phyloP scores from a whole-genome alignment of 1,140 invertebrate genomes.

The Ericerus pela region DNA sequence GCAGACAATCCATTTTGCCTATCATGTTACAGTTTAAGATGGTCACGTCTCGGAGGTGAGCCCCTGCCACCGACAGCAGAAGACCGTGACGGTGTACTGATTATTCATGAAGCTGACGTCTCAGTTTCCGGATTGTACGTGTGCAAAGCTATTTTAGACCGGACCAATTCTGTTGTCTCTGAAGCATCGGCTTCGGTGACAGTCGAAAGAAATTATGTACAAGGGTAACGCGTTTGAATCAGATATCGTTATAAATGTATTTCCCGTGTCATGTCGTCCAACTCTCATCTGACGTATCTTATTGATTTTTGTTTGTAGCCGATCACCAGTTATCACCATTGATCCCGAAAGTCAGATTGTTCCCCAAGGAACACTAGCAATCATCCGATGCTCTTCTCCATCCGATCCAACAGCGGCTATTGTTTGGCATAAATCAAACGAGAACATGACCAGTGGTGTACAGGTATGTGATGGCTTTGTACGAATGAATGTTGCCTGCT shows the following conservation, averaged over 20 bases:
- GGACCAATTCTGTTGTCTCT: constrained; percentile 13
- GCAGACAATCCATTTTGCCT: constrained; percentile 40
- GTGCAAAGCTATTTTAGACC: constrained; percentile 42
- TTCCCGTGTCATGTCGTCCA: background rate
- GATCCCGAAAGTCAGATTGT: constrained; percentile 51
- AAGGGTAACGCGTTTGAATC: too few relatives aligned
- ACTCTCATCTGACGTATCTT: background rate
- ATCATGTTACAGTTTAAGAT: constrained; percentile 33
- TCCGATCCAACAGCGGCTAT: constrained; percentile 48
- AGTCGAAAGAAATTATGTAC: too few relatives aligned
- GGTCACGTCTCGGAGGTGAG: constrained; percentile 39
- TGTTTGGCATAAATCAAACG: constrained; percentile 64
- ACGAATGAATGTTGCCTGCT: background rate
- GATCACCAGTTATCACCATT: constrained; percentile 40
- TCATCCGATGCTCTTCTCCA: constrained; percentile 49
- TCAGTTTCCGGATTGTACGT: constrained; percentile 66
- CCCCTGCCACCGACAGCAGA: constrained; percentile 38
- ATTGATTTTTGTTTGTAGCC: constrained; percentile 18
- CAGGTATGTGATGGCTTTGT: constrained; percentile 33
- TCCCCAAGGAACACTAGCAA: constrained; percentile 58
- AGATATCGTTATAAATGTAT: too few relatives aligned
- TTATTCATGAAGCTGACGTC: constrained; percentile 45
- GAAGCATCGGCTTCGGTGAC: constrained; percentile 6
- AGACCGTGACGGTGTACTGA: constrained; percentile 50
- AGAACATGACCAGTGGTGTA: constrained; percentile 41